Conservation (phyloP, 2,797 vertebrate genomes). For the Intellagama lesueurii region DNA sequence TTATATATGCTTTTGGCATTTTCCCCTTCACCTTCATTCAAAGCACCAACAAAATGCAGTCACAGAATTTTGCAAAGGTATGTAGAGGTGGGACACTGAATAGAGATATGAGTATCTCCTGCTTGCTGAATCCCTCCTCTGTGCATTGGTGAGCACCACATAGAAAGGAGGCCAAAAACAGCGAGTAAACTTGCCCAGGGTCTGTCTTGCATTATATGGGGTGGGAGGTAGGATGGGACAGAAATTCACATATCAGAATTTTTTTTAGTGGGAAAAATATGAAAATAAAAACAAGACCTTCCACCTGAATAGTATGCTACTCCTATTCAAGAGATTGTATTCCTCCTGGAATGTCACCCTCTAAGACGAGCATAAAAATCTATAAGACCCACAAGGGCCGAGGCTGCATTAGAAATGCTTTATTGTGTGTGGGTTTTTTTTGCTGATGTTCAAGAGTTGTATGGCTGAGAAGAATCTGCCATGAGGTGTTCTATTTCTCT, state of each 20-base stretch:
- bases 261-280: neutral
- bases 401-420: neutral
- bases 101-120: neutral
- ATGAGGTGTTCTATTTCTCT: neutral
- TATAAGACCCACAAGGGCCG: neutral
- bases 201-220: neutral
- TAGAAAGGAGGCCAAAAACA: neutral
- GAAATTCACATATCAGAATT: neutral
- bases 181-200: neutral
- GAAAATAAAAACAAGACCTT: neutral
- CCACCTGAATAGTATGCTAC: neutral
- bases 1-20: neutral
- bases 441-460: neutral
- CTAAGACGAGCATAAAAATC: neutral
- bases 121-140: neutral
- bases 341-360: neutral
- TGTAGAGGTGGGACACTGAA: neutral
- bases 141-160: neutral
- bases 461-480: neutral
- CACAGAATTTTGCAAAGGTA: neutral
- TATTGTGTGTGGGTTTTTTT: neutral
- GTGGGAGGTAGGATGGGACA: neutral
- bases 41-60: neutral
- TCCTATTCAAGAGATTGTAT: neutral
- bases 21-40: neutral